Percentiles rank a stretch among this genome's conserved stretches.
Evolutionary conservation across 2,113 vertebrate genomes (phyloP).

Genomic region (Dendrocopos noguchii): DNA sequence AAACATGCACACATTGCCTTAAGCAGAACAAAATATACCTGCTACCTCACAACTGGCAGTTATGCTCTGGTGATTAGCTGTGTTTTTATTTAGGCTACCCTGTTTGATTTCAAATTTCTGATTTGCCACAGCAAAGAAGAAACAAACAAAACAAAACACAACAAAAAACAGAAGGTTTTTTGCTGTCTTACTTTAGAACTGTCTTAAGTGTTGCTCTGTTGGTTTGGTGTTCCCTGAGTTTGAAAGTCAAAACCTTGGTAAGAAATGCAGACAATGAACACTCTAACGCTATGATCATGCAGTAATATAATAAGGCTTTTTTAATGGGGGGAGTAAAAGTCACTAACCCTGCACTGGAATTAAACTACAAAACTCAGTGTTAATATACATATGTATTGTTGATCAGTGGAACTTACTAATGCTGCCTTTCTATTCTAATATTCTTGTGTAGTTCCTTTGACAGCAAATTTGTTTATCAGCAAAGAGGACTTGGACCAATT

Average conservation of each 20-base stretch:
- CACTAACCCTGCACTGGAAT: not conserved
- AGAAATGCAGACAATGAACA: not conserved
- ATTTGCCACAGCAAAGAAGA: not conserved
- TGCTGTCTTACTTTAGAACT: not conserved
- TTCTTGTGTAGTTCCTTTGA: conserved; percentile 87
- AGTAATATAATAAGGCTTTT: not conserved
- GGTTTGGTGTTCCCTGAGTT: not conserved
- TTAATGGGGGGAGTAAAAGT: not conserved
- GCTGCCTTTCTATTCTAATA: conserved; percentile 26
- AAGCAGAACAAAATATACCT: not conserved
- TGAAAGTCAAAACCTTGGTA: not conserved
- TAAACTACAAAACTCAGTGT: not conserved
- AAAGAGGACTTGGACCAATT: conserved; percentile 89
- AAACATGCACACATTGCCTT: not conserved
- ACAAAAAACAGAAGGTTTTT: not conserved
- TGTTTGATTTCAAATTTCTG: not conserved
- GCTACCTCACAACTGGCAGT: not conserved
- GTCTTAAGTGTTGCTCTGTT: not conserved
- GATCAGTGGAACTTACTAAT: not conserved
- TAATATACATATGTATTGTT: not conserved
- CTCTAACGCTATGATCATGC: not conserved
- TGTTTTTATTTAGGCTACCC: not conserved
- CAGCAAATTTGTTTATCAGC: conserved; percentile 85
- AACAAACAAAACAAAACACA: too few relatives aligned
- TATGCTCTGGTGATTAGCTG: not conserved